These are phyloP conservation scores for Oryzias dopingdopingensis DNA, from an alignment of 2,797 vertebrate genomes.

Conservation along the genomic window DNA sequence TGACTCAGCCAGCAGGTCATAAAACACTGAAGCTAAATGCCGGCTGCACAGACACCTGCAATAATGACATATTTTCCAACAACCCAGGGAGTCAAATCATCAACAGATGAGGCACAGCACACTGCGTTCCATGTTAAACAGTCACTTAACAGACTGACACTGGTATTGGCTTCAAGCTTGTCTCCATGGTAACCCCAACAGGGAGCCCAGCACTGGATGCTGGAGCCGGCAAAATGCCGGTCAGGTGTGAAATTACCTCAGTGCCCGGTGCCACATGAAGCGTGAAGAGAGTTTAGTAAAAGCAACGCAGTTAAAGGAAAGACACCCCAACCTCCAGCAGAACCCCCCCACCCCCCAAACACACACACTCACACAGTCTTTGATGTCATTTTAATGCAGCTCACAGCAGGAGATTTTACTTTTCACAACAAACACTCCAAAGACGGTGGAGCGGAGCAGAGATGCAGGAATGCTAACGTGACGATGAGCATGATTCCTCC, in stretches of 20 bases:
- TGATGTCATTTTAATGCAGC: slow-evolving; percentile 31
- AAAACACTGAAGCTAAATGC: slow-evolving; percentile 31
- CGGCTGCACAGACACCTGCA: slow-evolving; percentile 34
- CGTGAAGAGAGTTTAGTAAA: slow-evolving; percentile 72
- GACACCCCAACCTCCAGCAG: background rate
- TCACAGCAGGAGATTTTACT: slow-evolving; percentile 23
- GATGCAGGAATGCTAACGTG: slow-evolving; percentile 20
- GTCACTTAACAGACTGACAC: slow-evolving; percentile 64
- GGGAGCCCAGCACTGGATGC: slow-evolving; percentile 34
- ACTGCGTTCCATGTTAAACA: slow-evolving; percentile 65
- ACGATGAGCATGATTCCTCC: slow-evolving; percentile 20
- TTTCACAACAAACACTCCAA: slow-evolving; percentile 13
- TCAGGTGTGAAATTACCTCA: slow-evolving; percentile 80
- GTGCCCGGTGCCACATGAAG: slow-evolving; percentile 54
- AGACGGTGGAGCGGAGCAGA: slow-evolving; percentile 29
- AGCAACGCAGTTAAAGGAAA: slow-evolving; percentile 56
- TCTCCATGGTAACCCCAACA: slow-evolving; percentile 64
- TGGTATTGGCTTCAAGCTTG: slow-evolving; percentile 45
- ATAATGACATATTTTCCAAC: slow-evolving; percentile 57
- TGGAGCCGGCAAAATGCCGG: slow-evolving; percentile 59
- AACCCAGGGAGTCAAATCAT: slow-evolving; percentile 50
- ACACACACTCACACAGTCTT: slow-evolving; percentile 8
- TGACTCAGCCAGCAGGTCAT: slow-evolving; percentile 42
- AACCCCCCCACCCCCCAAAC: background rate
- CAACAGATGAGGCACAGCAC: slow-evolving; percentile 47